Conservation (phyloP, 2,888 invertebrate genomes). For the Leucophenga montana region DNA sequence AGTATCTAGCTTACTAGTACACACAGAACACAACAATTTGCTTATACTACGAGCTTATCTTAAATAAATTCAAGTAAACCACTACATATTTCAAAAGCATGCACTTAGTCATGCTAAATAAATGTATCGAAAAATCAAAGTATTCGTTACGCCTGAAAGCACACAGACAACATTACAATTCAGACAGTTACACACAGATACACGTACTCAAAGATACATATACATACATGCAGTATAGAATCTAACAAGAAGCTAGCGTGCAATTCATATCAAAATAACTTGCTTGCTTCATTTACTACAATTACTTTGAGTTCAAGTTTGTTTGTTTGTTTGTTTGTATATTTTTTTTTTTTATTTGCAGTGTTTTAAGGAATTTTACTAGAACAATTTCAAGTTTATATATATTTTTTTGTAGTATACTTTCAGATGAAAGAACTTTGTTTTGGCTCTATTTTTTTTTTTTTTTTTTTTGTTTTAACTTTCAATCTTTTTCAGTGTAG, state of each 20-base stretch:
- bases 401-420: conserved; percentile 11
- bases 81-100: too few relatives aligned
- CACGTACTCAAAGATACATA: background rate
- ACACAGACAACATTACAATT: conserved; percentile 14
- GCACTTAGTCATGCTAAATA: background rate
- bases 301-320: conserved; percentile 3
- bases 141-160: conserved; percentile 14
- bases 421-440: conserved; percentile 10
- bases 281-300: conserved; percentile 25
- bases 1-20: too few relatives aligned
- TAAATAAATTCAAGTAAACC: too few relatives aligned
- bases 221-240: background rate
- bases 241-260: too few relatives aligned
- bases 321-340: too few relatives aligned
- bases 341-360: too few relatives aligned
- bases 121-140: conserved; percentile 9
- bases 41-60: too few relatives aligned
- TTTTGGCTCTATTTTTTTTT: background rate
- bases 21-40: too few relatives aligned
- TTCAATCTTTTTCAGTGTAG: background rate
- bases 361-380: too few relatives aligned
- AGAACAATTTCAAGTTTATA: too few relatives aligned
- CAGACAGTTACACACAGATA: conserved; percentile 37
- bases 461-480: background rate
- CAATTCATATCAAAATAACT: conserved; percentile 16